Base-by-base conservation (phyloP, 2,888 invertebrate species). In the Protonemura montana region DNA sequence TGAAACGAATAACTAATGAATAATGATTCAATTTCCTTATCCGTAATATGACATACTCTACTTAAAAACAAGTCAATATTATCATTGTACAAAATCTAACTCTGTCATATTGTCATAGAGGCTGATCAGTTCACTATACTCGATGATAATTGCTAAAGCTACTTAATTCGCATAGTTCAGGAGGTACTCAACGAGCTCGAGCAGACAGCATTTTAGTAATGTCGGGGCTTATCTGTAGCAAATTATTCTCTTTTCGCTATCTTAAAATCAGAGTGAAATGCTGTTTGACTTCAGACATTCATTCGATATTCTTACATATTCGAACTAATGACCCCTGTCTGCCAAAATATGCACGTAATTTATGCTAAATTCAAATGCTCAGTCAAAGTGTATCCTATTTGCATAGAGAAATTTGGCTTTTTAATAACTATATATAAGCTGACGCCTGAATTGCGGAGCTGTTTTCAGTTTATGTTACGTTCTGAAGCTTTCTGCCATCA, bases 341-440 rank as follows among this genome's bases (percentile, higher is more conserved):
- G 42, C 84, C 59, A 59, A 84, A 84, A 29, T 42, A 84, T 81
- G 29, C 16, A 76, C n/a, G 83, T 83, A 83, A 83, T 41, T 3
- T 41, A 83, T 83, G 41, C 83, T 35, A 83, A 42, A 42, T 59
- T 59, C 59, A 84, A 76, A 27, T 5, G n/a, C 26, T 76, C 76
- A 81, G 28, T 81, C 30, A 29, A 30, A 81, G n/a, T 84, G 27
- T 25, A 29, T 30, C 81, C 29, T 81, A 84, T 84, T 84, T 84
- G 84, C 84, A 84, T 84, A 84, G 84, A 84, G 84, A 84, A 84
- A 84, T 84, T 84, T 59, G 84, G 28, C 84, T 59, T 59, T 84
- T 84, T 28, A 84, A 84, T 84, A 59, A 84, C 6, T n/a, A n/a
- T 84, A 76, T 84, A 35, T 3, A 30, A 42, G 84, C 59, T 84